phyloP scores from a whole-genome alignment of 2,797 vertebrate species.

The Cirrhinus mrigala region DNA sequence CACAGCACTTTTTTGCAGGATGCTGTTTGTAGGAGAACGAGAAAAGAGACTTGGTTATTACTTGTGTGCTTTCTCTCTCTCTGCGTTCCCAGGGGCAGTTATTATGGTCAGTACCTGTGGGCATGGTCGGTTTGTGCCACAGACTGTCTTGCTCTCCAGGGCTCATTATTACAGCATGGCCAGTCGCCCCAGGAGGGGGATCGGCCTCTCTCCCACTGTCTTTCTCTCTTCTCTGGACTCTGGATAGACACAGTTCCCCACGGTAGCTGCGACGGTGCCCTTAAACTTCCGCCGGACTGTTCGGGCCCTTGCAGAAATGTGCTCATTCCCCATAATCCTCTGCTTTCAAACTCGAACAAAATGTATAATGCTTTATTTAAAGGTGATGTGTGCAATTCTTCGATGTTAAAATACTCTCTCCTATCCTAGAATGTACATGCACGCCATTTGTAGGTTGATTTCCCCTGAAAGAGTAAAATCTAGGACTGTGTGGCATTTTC shows the following conservation, averaged over 20 bases:
- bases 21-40: slow-evolving; percentile 61
- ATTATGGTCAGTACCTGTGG: slow-evolving; percentile 71
- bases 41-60: slow-evolving; percentile 63
- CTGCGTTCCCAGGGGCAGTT: slow-evolving; percentile 67
- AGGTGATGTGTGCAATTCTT: neutral
- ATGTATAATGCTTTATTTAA: slow-evolving; percentile 28
- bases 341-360: neutral
- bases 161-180: slow-evolving; percentile 67
- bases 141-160: slow-evolving; percentile 62
- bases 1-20: slow-evolving; percentile 57
- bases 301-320: slow-evolving; percentile 48
- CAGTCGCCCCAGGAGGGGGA: slow-evolving; percentile 58
- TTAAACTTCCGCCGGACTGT: slow-evolving; percentile 51
- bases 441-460: neutral
- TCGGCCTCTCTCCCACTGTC: slow-evolving; percentile 47
- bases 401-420: slow-evolving; percentile 21
- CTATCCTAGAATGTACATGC: neutral
- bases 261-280: slow-evolving; percentile 44
- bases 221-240: slow-evolving; percentile 28
- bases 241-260: slow-evolving; percentile 33
- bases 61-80: slow-evolving; percentile 33
- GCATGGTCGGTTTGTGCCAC: slow-evolving; percentile 64
- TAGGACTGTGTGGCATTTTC: neutral
- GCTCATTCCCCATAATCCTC: slow-evolving; percentile 36
- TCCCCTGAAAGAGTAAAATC: neutral